Conservation (phyloP, 2,888 invertebrate species). For the Amblyjoppa proteus region DNA sequence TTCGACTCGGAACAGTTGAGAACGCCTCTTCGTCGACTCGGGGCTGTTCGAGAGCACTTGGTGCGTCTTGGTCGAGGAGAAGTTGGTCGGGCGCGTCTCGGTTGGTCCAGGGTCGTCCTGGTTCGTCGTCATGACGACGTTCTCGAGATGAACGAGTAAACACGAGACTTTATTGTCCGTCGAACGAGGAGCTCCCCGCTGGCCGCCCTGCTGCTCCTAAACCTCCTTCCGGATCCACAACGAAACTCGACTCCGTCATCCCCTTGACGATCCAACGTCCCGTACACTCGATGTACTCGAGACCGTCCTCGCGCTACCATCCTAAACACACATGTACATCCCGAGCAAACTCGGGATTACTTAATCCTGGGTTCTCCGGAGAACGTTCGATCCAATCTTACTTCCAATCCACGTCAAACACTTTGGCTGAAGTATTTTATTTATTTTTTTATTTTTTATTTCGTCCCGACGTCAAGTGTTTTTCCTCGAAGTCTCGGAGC, state of each 20-base stretch:
- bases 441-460: background rate
- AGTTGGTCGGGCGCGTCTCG: background rate
- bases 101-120: constrained; percentile 28
- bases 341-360: constrained; percentile 7
- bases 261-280: background rate
- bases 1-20: constrained; percentile 8
- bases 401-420: constrained; percentile 17
- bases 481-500: background rate
- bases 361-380: constrained; percentile 8
- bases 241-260: background rate
- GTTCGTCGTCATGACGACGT: constrained; percentile 63
- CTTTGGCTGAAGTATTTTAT: background rate
- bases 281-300: background rate
- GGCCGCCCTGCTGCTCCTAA: background rate
- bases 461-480: background rate
- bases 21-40: background rate
- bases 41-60: constrained; percentile 6
- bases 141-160: constrained; percentile 64
- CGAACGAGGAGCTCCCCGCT: constrained; percentile 42
- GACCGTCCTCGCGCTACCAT: background rate
- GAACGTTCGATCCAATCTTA: constrained; percentile 23
- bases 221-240: constrained; percentile 9
- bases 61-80: background rate
- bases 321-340: constrained; percentile 28
- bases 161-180: constrained; percentile 63